A percentile compares a stretch with the other conserved stretches of the same genome.
phyloP scores from a whole-genome alignment of 2,113 vertebrate genomes.

The Mixornis gularis region DNA sequence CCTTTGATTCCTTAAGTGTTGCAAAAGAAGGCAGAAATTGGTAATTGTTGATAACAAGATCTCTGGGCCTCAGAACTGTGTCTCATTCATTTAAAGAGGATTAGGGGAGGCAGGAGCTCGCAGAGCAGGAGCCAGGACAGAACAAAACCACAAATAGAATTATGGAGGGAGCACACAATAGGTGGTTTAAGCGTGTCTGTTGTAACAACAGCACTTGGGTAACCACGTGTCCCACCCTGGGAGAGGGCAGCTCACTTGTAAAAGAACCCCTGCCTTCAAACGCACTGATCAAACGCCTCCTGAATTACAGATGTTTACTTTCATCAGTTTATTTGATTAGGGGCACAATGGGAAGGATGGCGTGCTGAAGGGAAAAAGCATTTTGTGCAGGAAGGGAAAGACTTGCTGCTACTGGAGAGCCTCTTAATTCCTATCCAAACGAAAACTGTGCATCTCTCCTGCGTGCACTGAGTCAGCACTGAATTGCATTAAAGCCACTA shows the following conservation, averaged over 20 bases:
- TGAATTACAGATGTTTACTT: constrained; percentile 68
- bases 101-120: constrained; percentile 75
- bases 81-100: constrained; percentile 75
- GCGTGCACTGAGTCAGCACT: constrained; percentile 52
- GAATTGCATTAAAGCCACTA: constrained; percentile 41
- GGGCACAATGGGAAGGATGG: constrained; percentile 54
- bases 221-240: constrained; percentile 46
- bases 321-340: constrained; percentile 60
- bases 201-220: constrained; percentile 72
- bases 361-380: constrained; percentile 34
- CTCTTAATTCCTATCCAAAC: constrained; percentile 69
- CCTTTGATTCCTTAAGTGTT: constrained; percentile 65
- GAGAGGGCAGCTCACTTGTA: constrained; percentile 54
- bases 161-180: constrained; percentile 80
- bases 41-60: constrained; percentile 72
- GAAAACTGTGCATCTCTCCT: constrained; percentile 42
- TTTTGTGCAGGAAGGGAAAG: constrained; percentile 44
- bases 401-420: constrained; percentile 47
- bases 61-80: constrained; percentile 61
- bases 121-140: constrained; percentile 68
- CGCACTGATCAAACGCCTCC: constrained; percentile 56
- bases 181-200: constrained; percentile 77
- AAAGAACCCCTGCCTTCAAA: constrained; percentile 46
- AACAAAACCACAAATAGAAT: constrained; percentile 80
- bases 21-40: constrained; percentile 70